A percentile compares a stretch with the other conserved stretches of the same genome.
Conservation (phyloP, 2,888 invertebrate genomes). For the Nyleta sp. region DNA sequence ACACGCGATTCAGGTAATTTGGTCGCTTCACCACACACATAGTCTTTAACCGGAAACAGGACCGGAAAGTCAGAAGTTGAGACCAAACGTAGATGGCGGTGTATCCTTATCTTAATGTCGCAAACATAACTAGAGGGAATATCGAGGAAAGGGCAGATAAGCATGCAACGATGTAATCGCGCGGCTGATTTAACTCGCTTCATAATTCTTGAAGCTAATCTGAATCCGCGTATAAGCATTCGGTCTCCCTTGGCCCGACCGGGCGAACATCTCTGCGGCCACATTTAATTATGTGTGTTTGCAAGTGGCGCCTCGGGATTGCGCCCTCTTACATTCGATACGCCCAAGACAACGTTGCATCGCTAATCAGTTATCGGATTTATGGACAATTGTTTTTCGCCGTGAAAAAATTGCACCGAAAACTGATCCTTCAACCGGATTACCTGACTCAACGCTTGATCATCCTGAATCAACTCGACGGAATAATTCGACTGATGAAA, state of each 20-base stretch:
- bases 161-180: conserved; percentile 80
- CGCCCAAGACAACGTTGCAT: conserved; percentile 44
- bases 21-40: neutral
- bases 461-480: neutral
- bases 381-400: conserved; percentile 23
- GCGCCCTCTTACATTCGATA: conserved; percentile 44
- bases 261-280: conserved; percentile 68
- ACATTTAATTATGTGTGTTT: conserved; percentile 78
- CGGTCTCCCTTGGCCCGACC: conserved; percentile 66
- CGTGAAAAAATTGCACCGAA: neutral
- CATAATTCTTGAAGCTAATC: conserved; percentile 82
- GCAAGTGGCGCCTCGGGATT: conserved; percentile 63
- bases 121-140: conserved; percentile 78
- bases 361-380: conserved; percentile 45
- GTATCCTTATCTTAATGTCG: conserved; percentile 78
- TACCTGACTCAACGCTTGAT: neutral
- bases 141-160: conserved; percentile 76
- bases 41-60: conserved; percentile 12
- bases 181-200: conserved; percentile 81
- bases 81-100: conserved; percentile 68
- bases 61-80: conserved; percentile 61
- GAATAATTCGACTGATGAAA: conserved; percentile 16
- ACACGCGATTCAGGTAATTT: conserved; percentile 4
- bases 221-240: conserved; percentile 80
- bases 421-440: too few relatives aligned